Conservation (phyloP, 2,113 vertebrate genomes). For the Eulemur macaco region DNA sequence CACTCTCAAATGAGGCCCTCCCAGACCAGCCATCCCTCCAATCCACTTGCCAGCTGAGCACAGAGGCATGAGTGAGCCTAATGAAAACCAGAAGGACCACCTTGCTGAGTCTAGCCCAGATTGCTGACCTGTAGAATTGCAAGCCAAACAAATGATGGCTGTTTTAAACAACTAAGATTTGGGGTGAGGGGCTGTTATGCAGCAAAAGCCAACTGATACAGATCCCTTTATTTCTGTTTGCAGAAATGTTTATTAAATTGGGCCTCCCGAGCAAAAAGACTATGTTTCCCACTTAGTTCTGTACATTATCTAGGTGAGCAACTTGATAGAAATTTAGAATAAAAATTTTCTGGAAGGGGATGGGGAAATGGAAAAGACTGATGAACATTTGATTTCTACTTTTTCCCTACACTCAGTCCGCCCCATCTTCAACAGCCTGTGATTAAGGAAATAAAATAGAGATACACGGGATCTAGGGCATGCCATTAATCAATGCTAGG, state of each 20-base stretch:
- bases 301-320: not conserved
- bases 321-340: not conserved
- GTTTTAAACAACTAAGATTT: not conserved
- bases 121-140: not conserved
- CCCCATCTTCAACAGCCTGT: not conserved
- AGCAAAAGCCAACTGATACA: not conserved
- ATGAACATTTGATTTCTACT: constrained; percentile 1
- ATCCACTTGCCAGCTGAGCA: not conserved
- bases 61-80: not conserved
- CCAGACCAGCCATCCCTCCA: not conserved
- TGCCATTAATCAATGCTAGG: constrained; percentile 16
- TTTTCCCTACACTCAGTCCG: not conserved
- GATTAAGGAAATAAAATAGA: constrained; percentile 62
- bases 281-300: not conserved
- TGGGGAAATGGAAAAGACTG: not conserved
- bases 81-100: not conserved
- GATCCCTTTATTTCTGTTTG: not conserved
- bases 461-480: not conserved
- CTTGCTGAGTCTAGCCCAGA: not conserved
- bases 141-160: not conserved
- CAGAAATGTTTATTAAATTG: not conserved
- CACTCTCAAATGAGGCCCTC: not conserved
- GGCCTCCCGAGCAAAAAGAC: not conserved
- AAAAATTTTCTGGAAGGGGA: constrained; percentile 24
- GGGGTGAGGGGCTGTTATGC: not conserved